A percentile compares a stretch with the other conserved stretches of the same genome.
phyloP scores from a whole-genome alignment of 2,113 vertebrate species.

The Mastomys natalensis region DNA sequence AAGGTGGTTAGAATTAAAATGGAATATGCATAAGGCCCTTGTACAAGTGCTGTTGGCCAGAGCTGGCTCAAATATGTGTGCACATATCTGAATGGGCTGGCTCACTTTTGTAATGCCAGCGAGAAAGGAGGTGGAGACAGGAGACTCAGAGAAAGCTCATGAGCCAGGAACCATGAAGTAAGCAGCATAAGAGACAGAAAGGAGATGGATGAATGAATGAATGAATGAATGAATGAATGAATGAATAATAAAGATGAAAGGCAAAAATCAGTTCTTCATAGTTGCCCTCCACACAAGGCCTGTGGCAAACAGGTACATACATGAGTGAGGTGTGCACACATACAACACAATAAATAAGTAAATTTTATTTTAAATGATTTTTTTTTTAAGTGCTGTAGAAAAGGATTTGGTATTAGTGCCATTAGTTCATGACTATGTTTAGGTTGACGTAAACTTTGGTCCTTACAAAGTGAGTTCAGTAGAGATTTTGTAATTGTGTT shows the following conservation, averaged over 20 bases:
- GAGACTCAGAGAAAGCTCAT: neutral
- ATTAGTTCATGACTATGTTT: slow-evolving; percentile 20
- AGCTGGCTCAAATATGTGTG: no score
- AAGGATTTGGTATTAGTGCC: slow-evolving; percentile 3
- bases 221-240: neutral
- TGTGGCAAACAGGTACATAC: neutral
- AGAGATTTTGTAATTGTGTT: neutral
- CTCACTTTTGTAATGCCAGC: neutral
- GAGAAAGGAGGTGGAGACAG: neutral
- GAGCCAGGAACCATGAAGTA: neutral
- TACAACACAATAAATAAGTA: neutral
- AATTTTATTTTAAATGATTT: neutral
- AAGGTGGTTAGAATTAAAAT: slow-evolving; percentile 6
- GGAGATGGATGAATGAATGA: neutral
- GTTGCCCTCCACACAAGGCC: neutral
- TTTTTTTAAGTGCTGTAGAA: neutral
- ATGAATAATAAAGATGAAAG: neutral
- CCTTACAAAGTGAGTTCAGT: slow-evolving; percentile 22
- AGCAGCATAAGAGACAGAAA: neutral
- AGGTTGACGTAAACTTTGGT: neutral
- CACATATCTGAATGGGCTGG: neutral
- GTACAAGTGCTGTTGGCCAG: neutral
- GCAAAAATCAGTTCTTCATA: neutral
- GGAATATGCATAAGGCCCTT: neutral
- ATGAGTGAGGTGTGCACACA: neutral